phyloP scores from a whole-genome alignment of 1,140 invertebrate species.

The Drosophila sulfurigaster region DNA sequence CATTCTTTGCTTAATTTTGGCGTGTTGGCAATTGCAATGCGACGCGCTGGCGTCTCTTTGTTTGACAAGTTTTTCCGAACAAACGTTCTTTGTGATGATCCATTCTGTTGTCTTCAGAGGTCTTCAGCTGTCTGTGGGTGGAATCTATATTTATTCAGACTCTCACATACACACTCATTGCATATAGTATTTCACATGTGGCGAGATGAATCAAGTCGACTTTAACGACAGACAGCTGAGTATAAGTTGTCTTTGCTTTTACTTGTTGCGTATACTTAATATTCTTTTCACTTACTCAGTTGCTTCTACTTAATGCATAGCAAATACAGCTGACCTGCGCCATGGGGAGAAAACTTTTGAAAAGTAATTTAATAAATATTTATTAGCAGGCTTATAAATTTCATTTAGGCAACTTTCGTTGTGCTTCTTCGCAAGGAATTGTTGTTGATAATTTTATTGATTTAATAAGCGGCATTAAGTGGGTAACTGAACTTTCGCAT shows the following conservation, averaged over 20 bases:
- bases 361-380: slow-evolving; percentile 7
- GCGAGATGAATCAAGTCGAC: neutral
- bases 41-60: slow-evolving; percentile 37
- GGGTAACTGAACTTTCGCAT: slow-evolving; percentile 35
- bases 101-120: neutral
- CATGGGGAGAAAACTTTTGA: neutral
- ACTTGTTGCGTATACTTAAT: slow-evolving; percentile 28
- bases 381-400: slow-evolving; percentile 12
- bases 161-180: neutral
- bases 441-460: slow-evolving; percentile 69
- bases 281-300: neutral
- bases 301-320: slow-evolving; percentile 2
- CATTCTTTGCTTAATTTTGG: slow-evolving; percentile 9
- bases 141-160: slow-evolving; percentile 11
- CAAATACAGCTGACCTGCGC: neutral
- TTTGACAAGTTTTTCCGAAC: slow-evolving; percentile 17
- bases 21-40: slow-evolving; percentile 40
- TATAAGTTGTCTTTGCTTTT: neutral
- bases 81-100: slow-evolving; percentile 25
- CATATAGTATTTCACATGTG: neutral
- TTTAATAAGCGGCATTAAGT: slow-evolving; percentile 54
- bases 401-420: slow-evolving; percentile 6
- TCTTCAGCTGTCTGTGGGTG: neutral
- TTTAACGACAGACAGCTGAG: slow-evolving; percentile 6
- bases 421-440: neutral